A percentile compares a stretch with the other conserved stretches of the same genome.
phyloP scores from a whole-genome alignment of 2,113 vertebrate species.

The Nycticryphes semicollaris region DNA sequence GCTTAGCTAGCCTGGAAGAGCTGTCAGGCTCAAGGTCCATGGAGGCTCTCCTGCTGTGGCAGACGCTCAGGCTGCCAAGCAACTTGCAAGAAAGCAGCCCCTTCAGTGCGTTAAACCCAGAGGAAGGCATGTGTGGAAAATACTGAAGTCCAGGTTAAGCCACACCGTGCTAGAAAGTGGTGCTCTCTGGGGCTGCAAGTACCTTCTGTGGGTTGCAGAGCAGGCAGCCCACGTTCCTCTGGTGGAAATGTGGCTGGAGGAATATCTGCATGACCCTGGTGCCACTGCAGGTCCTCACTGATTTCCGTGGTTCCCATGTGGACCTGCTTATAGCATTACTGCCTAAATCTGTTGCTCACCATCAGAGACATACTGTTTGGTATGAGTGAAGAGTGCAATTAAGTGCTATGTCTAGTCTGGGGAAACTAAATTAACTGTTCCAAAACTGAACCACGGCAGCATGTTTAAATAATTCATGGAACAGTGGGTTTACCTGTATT shows the following conservation, averaged over 20 bases:
- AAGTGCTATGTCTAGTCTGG: background rate
- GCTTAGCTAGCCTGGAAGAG: background rate
- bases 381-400: background rate
- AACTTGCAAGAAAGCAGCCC: background rate
- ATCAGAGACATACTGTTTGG: background rate
- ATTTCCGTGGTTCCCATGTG: background rate
- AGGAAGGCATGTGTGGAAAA: background rate
- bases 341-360: background rate
- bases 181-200: background rate
- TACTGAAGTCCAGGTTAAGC: background rate
- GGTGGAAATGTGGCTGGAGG: background rate
- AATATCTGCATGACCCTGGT: background rate
- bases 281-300: background rate
- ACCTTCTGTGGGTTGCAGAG: background rate
- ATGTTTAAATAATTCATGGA: background rate
- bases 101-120: background rate
- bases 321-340: background rate
- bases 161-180: background rate
- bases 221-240: background rate
- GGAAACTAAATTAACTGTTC: background rate
- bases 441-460: background rate
- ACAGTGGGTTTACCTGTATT: background rate
- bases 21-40: background rate
- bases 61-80: background rate
- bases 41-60: background rate